Evolutionary conservation across 2,797 vertebrate genomes (phyloP), one percentile per base, ranked within the genome.

Genomic region (Acanthiza pusilla): DNA sequence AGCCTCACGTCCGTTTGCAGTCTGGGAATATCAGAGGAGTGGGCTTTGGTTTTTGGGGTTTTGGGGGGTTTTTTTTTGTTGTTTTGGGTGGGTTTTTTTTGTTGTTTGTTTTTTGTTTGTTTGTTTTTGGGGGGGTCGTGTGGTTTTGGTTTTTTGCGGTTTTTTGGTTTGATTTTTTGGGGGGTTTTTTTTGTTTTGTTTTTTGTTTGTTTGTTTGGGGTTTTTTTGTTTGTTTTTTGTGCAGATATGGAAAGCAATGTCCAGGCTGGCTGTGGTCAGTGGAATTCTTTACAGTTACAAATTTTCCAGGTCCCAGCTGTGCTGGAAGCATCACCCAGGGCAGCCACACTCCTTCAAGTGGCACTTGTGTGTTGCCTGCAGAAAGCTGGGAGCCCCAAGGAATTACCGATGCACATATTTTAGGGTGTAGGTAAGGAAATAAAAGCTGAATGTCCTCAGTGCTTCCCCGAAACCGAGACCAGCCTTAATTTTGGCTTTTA

Each of bases 281-380:
- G 68, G 45, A 13, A 3, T 67, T 74, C 16, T 19, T 47, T 48
- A 3, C 29, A 70, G 2, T 29, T 16, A 0, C 0, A 2, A 2
- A 4, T 40, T 16, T 57, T 16, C 32, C 11, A 18, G 60, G 47
- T 40, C 1, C 47, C 40, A 2, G 13, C 13, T 16, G 36, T 5
- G 50, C 8, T 12, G 55, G 54, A 10, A 30, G 17, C 7, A 2
- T 32, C 22, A 5, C 11, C 19, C 34, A 20, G 7, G 34, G 73
- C 73, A 10, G 61, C 50, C 16, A 30, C 0, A 1, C 50, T 70
- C 32, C 50, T 62, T 30, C 11, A 1, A 67, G 62, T 27, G 40
- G 21, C 12, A 1, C 50, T 57, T 17, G 6, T 9, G 34, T 19
- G 51, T 51, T 84, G 60, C 45, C 88, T 82, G 16, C 63, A 43